Evolutionary conservation across 2,797 vertebrate genomes (phyloP).

Genomic region (Percopsis omiscomaycus): DNA sequence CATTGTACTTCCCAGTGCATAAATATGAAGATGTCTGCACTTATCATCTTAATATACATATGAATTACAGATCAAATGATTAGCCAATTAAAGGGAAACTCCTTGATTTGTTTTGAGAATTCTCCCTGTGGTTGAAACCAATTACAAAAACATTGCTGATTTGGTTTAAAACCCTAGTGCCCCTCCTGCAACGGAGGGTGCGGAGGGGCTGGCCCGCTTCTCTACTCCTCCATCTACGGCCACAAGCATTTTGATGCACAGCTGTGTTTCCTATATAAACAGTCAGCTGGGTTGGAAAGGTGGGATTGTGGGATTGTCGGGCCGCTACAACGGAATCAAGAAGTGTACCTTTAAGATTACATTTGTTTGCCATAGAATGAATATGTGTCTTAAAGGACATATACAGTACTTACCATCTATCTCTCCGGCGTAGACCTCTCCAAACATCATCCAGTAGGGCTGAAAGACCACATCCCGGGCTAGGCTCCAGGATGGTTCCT

Average conservation of each 20-base stretch:
- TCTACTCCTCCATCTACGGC: too few relatives aligned
- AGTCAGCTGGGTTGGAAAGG: too few relatives aligned
- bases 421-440: slow-evolving; percentile 91
- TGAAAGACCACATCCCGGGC: slow-evolving; percentile 90
- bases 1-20: background rate
- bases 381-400: too few relatives aligned
- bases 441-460: slow-evolving; percentile 99
- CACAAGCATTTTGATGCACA: too few relatives aligned
- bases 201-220: too few relatives aligned
- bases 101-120: background rate
- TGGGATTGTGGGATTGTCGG: too few relatives aligned
- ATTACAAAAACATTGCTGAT: slow-evolving; percentile 12
- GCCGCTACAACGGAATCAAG: too few relatives aligned
- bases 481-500: slow-evolving; percentile 88
- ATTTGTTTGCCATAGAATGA: too few relatives aligned
- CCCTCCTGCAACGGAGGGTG: too few relatives aligned
- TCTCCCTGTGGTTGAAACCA: background rate
- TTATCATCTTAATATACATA: background rate
- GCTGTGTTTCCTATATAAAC: too few relatives aligned
- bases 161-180: slow-evolving; percentile 7
- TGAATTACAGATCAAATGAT: background rate
- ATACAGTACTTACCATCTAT: slow-evolving; percentile 82
- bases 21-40: background rate
- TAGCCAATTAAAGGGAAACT: background rate
- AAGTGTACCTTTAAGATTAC: too few relatives aligned